Evolutionary conservation across 2,797 vertebrate species (phyloP), one percentile per base, ranked within the genome.

Genomic region (Phrynocephalus forsythii): DNA sequence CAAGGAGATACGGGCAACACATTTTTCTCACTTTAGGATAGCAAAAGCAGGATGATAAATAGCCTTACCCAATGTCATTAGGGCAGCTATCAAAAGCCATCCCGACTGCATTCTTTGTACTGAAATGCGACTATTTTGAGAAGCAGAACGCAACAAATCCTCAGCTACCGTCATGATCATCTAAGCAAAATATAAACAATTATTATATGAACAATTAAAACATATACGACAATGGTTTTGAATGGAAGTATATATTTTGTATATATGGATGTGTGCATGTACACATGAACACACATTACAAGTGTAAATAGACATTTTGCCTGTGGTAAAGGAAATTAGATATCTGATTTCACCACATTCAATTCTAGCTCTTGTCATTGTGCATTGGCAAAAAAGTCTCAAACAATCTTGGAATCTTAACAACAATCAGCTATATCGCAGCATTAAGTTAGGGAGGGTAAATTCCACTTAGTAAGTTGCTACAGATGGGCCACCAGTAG

Each of bases 41-140:
- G 28, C 73, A 83, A 83, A 79, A 87, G 82, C 88, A 7, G 11
- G 80, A 78, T 5, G 75, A 11, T 81, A 24, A 86, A 80, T 89
- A 90, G 78, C 22, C 80, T 94, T 97, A 99, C 98, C 98, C 90
- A 99, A 94, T 0, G 98, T 98, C 96, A 97, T 97, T 90, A 99
- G 95, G 8, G 98, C 96, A 69, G 97, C 96, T 88, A 99, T 92
- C 89, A 99, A 95, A 73, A 99, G 96, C 98, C 98, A 99, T 84
- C 98, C 98, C 63, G 97, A 98, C 94, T 98, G 98, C 18, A 97
- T 98, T 88, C 98, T 96, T 88, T 98, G 98, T 83, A 98, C 88
- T 33, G 98, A 98, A 91, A 98, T 93, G 3, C 96, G 97, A 93
- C 98, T 98, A 94, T 97, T 99, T 93, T 99, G 98, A 91, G 97